Base-by-base conservation (phyloP, 2,888 invertebrate genomes). In the Drosophila phalerata region DNA sequence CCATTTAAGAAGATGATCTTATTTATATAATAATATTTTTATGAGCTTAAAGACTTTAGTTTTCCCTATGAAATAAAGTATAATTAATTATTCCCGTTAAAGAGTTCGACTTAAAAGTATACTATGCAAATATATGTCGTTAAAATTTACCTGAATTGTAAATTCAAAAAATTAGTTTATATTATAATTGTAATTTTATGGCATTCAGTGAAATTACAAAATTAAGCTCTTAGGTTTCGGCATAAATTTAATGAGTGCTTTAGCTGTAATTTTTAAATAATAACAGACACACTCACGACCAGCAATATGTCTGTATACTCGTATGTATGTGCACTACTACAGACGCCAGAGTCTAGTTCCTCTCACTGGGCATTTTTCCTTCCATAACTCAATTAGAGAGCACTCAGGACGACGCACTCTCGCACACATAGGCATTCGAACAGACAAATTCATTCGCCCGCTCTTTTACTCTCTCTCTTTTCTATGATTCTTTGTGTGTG, bases 341-440 rank as follows among this genome's bases (percentile, higher is more conserved):
- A 37, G 2, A 28, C 10, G 38, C 13, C 30, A 42, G 45, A 30
- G 5, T 28, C 25, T 30, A 43, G 32, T 32, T 43, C 3, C 47
- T 57, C 65, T 57, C 56, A 61, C 13, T 52, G 43, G 30, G 25
- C 38, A 58, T 60, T 70, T 75, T 49, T 55, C 15, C 40, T 62
- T 58, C 17, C 43, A 60, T 62, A 65, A 77, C 65, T 65, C 53
- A 72, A 77, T 72, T 65, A 72, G 51, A 69, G 73, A 62, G 45
- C 32, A 68, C 55, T 48, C 34, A 51, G 38, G 15, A 48, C 30
- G 38, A 40, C 38, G 22, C 60, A 53, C 42, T 45, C 48, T 17
- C 52, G 17, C 48, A 60, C 48, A 40, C 28, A 43, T n/a, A 40
- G 53, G 11, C 38, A 64, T 52, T 52, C 57, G 32, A 38, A n/a